These are phyloP conservation scores for Gavia stellata DNA, from an alignment of 2,113 vertebrate species.

Conservation along the genomic window DNA sequence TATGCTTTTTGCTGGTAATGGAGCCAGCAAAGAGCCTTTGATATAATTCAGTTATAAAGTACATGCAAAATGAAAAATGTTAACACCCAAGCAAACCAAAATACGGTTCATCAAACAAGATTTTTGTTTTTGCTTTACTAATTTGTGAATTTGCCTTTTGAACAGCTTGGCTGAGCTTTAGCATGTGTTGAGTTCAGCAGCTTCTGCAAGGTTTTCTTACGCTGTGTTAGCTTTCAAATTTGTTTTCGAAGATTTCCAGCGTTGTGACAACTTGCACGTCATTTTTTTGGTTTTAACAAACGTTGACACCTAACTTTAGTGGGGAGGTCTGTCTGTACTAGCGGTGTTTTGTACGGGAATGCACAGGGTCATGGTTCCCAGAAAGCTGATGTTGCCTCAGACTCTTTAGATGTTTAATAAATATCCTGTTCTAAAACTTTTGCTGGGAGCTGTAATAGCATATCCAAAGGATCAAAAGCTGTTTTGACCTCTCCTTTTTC, in stretches of 20 bases:
- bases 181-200: neutral
- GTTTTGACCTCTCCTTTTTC: neutral
- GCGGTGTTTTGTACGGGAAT: neutral
- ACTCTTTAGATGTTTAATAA: neutral
- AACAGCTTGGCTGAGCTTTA: neutral
- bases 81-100: neutral
- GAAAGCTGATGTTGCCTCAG: neutral
- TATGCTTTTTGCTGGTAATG: neutral
- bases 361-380: neutral
- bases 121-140: neutral
- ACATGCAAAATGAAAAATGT: neutral
- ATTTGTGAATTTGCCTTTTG: neutral
- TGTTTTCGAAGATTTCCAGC: neutral
- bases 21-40: neutral
- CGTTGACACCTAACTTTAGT: neutral
- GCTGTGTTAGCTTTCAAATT: neutral
- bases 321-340: neutral
- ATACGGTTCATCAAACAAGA: neutral
- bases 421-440: neutral
- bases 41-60: neutral
- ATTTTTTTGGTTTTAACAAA: neutral
- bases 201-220: neutral
- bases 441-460: neutral
- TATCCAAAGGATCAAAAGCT: constrained; percentile 15
- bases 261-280: neutral